Evolutionary conservation across 1,140 invertebrate species (phyloP), one percentile per base, ranked within the genome.

Genomic region (Asobara japonica): DNA sequence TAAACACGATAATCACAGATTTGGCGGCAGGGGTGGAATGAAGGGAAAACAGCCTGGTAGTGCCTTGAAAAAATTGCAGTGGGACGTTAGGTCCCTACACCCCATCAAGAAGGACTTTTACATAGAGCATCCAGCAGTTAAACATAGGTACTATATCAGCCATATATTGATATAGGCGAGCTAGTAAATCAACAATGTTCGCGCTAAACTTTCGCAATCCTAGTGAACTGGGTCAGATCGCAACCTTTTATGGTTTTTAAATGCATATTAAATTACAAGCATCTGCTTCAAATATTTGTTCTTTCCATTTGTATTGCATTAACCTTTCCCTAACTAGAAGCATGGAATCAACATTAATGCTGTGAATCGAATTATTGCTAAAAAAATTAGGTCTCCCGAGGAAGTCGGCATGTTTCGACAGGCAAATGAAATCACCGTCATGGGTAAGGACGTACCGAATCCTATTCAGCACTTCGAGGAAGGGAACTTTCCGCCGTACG

Each of bases 51-150:
- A 84, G 31, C 85, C 90, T 56, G 92, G 92, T 38, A 88, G 89
- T 65, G 80, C 82, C 25, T 77, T 94, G 16, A 85, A 89, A 3
- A 92, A 90, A 82, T 89, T 91, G 11, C 88, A 86, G 67, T 94
- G 92, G 92, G 91, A 93, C 77, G 75, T 90, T 66, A 82, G 84
- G 38, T 74, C 86, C 67, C 81, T 94, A 3, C 86, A 89, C 72
- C 90, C 91, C 56, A 89, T 94, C 79, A 88, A 90, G 71, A 94
- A 94, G 82, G 89, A 93, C 81, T 94, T 94, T 82, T 94, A 94
- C 81, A 78, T 88, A 10, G 91, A 93, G 76, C 89, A 91, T 80
- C 87, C 89, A 11, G 82, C 85, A 78, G 89, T 92, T 25, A 77
- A 86, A 41, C 89, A 85, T 67, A 87, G 89, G 22, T 56, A 13